phyloP scores from a whole-genome alignment of 2,113 vertebrate species.

The Gymnobelideus leadbeateri region DNA sequence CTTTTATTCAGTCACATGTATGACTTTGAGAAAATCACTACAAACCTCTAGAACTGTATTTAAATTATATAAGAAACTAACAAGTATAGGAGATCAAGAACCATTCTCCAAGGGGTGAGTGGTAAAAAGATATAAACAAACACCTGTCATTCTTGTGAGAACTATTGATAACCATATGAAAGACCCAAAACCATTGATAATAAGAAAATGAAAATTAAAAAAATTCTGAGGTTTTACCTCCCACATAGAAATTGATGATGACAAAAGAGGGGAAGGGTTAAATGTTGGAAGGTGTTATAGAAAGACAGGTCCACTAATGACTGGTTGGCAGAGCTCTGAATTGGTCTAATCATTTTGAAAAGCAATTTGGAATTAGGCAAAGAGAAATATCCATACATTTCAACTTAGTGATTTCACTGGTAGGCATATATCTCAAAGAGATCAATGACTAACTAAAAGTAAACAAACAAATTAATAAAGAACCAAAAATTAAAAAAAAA shows the following conservation, averaged over 20 bases:
- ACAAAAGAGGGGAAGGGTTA: too few species aligned
- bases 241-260: not conserved
- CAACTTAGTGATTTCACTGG: not conserved
- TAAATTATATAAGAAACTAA: not conserved
- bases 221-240: not conserved
- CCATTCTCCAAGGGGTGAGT: not conserved
- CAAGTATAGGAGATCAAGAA: not conserved
- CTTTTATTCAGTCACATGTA: not conserved
- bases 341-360: not conserved
- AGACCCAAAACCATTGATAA: not conserved
- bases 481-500: too few species aligned
- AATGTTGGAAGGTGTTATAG: not conserved
- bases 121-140: not conserved
- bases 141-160: not conserved
- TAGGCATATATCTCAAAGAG: not conserved
- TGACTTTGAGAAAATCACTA: not conserved
- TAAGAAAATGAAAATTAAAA: not conserved
- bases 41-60: not conserved
- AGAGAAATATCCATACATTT: not conserved
- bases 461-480: not conserved
- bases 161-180: not conserved
- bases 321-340: not conserved
- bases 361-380: not conserved
- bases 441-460: not conserved
- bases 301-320: not conserved